These are phyloP conservation scores for Callipepla californica DNA, from an alignment of 2,113 vertebrate genomes.

Conservation along the genomic window DNA sequence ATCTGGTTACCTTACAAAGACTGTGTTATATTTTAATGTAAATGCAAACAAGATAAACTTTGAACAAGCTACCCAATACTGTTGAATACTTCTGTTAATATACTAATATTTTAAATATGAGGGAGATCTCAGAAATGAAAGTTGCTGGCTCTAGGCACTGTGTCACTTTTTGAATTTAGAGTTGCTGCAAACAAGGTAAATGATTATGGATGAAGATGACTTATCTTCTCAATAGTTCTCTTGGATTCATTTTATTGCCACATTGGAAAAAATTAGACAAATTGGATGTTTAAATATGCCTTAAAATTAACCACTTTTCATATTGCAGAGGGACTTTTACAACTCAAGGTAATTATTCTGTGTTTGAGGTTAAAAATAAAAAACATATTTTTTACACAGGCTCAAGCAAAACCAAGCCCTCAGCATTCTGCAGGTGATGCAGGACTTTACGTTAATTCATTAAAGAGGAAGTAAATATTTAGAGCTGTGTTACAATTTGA, in stretches of 20 bases:
- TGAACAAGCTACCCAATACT: neutral
- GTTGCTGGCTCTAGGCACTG: neutral
- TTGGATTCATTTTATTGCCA: neutral
- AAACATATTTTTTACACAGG: neutral
- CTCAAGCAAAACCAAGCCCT: neutral
- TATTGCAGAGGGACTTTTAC: neutral
- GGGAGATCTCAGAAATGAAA: neutral
- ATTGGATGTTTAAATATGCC: neutral
- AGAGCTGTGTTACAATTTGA: neutral
- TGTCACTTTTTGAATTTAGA: neutral
- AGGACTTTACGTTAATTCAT: neutral
- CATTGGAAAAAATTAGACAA: neutral
- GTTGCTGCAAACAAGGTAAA: neutral
- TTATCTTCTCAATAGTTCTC: neutral
- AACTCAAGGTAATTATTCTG: neutral
- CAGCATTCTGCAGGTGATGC: neutral
- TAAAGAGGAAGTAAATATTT: constrained; percentile 1
- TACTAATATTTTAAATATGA: neutral
- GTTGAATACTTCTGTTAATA: neutral
- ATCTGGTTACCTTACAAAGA: neutral
- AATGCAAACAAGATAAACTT: neutral
- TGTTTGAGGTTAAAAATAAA: neutral
- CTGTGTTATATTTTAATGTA: neutral
- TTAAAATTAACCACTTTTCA: neutral
- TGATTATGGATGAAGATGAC: neutral